phyloP scores from a whole-genome alignment of 1,140 invertebrate genomes.

The Drosophila sp. region DNA sequence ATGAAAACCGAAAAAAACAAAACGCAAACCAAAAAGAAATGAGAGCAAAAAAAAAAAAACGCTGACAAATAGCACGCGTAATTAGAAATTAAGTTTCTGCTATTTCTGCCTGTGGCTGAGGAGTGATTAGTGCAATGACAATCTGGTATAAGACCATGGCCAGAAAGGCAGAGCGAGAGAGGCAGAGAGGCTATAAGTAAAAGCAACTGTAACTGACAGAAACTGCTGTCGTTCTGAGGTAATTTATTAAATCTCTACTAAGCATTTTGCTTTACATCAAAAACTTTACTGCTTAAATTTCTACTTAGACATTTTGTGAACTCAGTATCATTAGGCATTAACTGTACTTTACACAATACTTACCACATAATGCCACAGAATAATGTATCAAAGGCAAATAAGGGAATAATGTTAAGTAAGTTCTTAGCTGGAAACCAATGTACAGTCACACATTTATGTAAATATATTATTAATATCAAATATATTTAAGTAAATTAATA shows the following conservation, averaged over 20 bases:
- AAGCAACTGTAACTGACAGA: slow-evolving; percentile 50
- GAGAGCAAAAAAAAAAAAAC: slow-evolving; percentile 49
- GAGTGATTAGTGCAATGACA: slow-evolving; percentile 62
- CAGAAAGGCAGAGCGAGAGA: neutral
- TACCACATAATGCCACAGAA: neutral
- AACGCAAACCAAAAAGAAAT: slow-evolving; percentile 18
- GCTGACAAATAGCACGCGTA: slow-evolving; percentile 78
- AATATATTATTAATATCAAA: too few relatives aligned
- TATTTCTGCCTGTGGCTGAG: slow-evolving; percentile 35
- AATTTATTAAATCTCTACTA: slow-evolving; percentile 44
- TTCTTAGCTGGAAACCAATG: too few relatives aligned
- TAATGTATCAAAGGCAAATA: too few relatives aligned
- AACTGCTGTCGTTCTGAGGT: slow-evolving; percentile 56
- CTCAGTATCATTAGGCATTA: neutral
- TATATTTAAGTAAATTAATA: too few relatives aligned
- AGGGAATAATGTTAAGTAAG: too few relatives aligned
- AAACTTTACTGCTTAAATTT: slow-evolving; percentile 10
- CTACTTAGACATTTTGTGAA: neutral
- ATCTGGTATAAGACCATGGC: slow-evolving; percentile 23
- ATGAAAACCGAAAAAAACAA: slow-evolving; percentile 15
- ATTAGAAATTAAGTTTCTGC: slow-evolving; percentile 75
- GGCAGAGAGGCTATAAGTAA: slow-evolving; percentile 4
- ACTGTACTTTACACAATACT: slow-evolving; percentile 6
- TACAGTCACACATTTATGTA: too few relatives aligned
- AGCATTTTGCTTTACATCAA: slow-evolving; percentile 11